Base-by-base conservation (phyloP, 2,113 vertebrate species). In the Noturus placidus region DNA sequence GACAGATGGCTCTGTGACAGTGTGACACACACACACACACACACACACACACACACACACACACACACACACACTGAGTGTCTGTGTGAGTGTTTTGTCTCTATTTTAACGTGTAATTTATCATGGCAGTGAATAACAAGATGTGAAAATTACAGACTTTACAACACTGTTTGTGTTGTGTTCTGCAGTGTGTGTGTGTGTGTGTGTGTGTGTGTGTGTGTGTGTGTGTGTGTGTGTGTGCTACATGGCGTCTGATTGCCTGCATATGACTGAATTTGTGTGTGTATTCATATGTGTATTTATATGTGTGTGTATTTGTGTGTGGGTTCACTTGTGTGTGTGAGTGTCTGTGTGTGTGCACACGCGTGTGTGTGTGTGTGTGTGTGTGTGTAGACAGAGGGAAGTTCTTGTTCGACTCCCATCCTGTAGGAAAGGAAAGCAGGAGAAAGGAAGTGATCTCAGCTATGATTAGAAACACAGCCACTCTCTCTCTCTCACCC, bases 1-100 rank as follows among this genome's bases (percentile, higher is more conserved):
- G 94, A 90, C 93, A 93, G 92, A 94, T 94, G 93, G 91, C 86
- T 84, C 89, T 92, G 89, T 92, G 92, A 94, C 10, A 78, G 70
- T 92, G 11, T 30, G n/a, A 33, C 92, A 77, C 56, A 85, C 67
- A 87, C 81, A 89, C 65, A 81, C 88, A 86, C 86, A 72, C 69
- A 72, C 19, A 22, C 33, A 38, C 69, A 72, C 30, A n/a, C 63
- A 65, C 63, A n/a, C 63, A 13, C 63, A 65, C 63, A n/a, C 63
- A 65, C 63, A n/a, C 27, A 5, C 67, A 35, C 30, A 70, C 30
- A 70, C 67, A n/a, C 59, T 25, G 20, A 38, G 19, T 42, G 19
- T 74, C 20, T 74, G 70, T 69, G 67, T 42, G 38, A 74, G 35
- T 20, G 11, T 74, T 74, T 74, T 20, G 22, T 35, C 33, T 38